Percentiles rank a stretch among this genome's conserved stretches.
phyloP scores from a whole-genome alignment of 2,797 vertebrate genomes.

The Esox masquinongy region DNA sequence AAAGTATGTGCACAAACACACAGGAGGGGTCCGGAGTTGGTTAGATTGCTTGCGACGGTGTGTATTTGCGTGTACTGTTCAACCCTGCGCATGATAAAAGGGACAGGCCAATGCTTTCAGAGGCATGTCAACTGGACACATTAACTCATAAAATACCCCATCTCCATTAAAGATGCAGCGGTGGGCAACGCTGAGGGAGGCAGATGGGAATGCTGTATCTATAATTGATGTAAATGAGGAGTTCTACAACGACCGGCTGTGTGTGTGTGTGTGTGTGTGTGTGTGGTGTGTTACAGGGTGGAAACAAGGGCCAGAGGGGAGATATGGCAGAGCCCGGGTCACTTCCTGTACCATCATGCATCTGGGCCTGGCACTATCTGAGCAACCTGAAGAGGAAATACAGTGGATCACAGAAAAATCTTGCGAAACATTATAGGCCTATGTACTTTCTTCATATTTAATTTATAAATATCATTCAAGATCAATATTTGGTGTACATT shows the following conservation, averaged over 20 bases:
- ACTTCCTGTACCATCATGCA: conserved; percentile 56
- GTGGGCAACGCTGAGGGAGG: conserved; percentile 45
- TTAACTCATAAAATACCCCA: conserved; percentile 79
- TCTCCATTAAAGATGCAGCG: conserved; percentile 78
- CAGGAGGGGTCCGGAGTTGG: conserved; percentile 34
- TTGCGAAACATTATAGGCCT: not conserved
- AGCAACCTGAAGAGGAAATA: conserved; percentile 3
- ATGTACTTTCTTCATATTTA: no score
- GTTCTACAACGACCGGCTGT: conserved; percentile 63
- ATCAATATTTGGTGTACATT: no score
- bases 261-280: conserved; percentile 37
- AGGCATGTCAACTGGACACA: conserved; percentile 78
- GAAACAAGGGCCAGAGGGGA: conserved; percentile 44
- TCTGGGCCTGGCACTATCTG: conserved; percentile 30
- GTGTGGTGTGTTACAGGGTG: conserved; percentile 36
- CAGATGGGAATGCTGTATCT: conserved; percentile 76
- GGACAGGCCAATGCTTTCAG: conserved; percentile 76
- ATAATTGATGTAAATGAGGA: conserved; percentile 85
- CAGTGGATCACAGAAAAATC: conserved; percentile 1
- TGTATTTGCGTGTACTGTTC: conserved; percentile 33
- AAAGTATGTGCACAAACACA: not conserved
- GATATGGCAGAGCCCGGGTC: conserved; percentile 61
- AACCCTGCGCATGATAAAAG: conserved; percentile 52
- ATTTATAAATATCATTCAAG: no score
- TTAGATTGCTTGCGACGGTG: conserved; percentile 33